Conservation (phyloP, 2,113 vertebrate species). For the Pelvicachromis taeniatus region DNA sequence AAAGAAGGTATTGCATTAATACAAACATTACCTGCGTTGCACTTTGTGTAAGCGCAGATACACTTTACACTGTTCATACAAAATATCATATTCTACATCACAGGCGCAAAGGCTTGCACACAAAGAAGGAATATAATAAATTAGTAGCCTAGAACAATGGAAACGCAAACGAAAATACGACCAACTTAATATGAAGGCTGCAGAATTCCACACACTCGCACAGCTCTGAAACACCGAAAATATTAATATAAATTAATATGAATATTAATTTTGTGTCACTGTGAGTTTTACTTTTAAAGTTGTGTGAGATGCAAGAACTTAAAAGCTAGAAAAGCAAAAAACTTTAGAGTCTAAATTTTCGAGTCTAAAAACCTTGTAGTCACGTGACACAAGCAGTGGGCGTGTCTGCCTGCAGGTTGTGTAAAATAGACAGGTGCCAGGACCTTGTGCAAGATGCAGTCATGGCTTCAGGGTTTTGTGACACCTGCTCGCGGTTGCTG, state of each 20-base stretch:
- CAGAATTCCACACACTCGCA: background rate
- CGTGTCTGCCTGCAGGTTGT: background rate
- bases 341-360: background rate
- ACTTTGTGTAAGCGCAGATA: background rate
- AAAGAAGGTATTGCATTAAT: background rate
- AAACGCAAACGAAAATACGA: background rate
- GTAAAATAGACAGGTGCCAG: background rate
- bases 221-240: background rate
- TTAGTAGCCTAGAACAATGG: background rate
- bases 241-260: background rate
- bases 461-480: slow-evolving; percentile 70
- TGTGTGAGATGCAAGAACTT: slow-evolving; percentile 32
- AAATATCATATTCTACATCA: background rate
- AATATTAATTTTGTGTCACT: background rate
- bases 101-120: background rate
- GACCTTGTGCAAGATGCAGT: background rate
- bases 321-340: background rate
- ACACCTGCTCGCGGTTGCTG: slow-evolving; percentile 64
- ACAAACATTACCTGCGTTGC: background rate
- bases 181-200: background rate
- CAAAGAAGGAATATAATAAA: background rate
- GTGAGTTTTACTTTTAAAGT: background rate
- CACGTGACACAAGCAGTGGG: background rate
- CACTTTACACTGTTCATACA: background rate
- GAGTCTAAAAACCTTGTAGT: background rate